Conservation (phyloP, 2,797 vertebrate genomes). For the Brachyrhaphis roseni region DNA sequence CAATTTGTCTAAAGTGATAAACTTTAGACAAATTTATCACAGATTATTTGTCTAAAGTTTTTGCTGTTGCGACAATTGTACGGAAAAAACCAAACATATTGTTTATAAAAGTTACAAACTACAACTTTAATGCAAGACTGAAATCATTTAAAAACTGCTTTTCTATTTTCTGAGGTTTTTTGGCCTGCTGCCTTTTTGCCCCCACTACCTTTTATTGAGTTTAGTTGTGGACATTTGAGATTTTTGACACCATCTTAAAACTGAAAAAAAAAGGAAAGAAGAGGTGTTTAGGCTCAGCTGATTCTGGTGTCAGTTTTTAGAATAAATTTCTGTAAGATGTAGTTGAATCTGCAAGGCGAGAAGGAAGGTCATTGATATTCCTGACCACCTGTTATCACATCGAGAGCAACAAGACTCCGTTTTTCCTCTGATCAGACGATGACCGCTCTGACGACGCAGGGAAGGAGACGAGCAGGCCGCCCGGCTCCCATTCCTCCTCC, state of each 20-base stretch:
- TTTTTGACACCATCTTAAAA: slow-evolving; percentile 17
- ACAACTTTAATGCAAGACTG: too few relatives aligned
- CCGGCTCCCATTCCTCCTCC: slow-evolving; percentile 85
- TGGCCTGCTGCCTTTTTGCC: not conserved
- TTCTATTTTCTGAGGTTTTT: not conserved
- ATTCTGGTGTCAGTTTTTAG: slow-evolving; percentile 16
- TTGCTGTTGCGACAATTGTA: too few relatives aligned
- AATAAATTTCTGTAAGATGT: slow-evolving; percentile 24
- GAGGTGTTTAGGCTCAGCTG: slow-evolving; percentile 22
- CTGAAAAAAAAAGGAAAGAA: not conserved
- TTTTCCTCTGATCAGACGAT: slow-evolving; percentile 79
- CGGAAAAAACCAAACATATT: too few relatives aligned
- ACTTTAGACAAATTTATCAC: too few relatives aligned
- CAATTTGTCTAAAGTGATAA: too few relatives aligned
- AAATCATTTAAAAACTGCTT: too few relatives aligned
- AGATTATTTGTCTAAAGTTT: too few relatives aligned
- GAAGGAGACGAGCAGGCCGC: slow-evolving; percentile 81
- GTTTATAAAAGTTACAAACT: too few relatives aligned
- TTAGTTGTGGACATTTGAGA: slow-evolving; percentile 1
- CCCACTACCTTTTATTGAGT: not conserved
- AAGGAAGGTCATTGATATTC: slow-evolving; percentile 2
- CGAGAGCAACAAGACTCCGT: slow-evolving; percentile 10
- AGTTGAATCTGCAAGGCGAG: slow-evolving; percentile 12
- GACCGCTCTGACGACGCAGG: slow-evolving; percentile 86
- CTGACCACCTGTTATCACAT: slow-evolving; percentile 4